Base-by-base conservation (phyloP, 2,113 vertebrate species). In the Eublepharis macularius region DNA sequence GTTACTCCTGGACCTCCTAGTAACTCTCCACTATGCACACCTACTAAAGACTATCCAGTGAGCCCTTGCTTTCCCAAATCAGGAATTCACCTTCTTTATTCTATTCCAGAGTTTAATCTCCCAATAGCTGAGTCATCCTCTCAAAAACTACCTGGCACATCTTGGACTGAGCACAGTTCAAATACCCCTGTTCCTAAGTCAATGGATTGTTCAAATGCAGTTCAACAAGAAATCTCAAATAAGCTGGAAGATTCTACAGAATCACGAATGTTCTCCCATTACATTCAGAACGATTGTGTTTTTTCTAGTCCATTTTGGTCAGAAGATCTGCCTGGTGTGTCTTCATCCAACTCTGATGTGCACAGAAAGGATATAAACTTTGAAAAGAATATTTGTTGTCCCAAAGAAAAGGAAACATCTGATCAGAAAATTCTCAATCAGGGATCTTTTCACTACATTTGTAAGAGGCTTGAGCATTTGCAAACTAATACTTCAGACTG, bases 271-370 rank as follows among this genome's bases (percentile, higher is more conserved):
- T 98, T 98, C 88, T 98, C 98, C 89, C 95, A 94, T 0, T 95
- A 95, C 85, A 97, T 97, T 89, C 96, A 88, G 88, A 96, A 94
- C 0, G 96, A 96, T 87, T 97, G 95, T 79, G 97, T 97, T 86
- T 98, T 98, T 92, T 97, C 96, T 47, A 98, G 97, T 91, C 98
- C 98, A 4, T 99, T 98, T 94, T 98, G 98, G 98, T 96, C 95
- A 82, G 97, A 96, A 51, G 94, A 94, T 74, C 96, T 90, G 1
- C 92, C 89, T 24, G 90, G 90, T 83, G 86, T 90, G 32, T 96
- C 96, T 1, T 97, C 95, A 29, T 93, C 96, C 36, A 93, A 95
- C 51, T 95, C 91, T 0, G 96, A 96, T 74, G 78, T 0, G 19
- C 60, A 94, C 79, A 84, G 89, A 85, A 93, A 93, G 81, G 94